Evolutionary conservation across 1,140 invertebrate species (phyloP).

Genomic region (Bombus sibiricus): DNA sequence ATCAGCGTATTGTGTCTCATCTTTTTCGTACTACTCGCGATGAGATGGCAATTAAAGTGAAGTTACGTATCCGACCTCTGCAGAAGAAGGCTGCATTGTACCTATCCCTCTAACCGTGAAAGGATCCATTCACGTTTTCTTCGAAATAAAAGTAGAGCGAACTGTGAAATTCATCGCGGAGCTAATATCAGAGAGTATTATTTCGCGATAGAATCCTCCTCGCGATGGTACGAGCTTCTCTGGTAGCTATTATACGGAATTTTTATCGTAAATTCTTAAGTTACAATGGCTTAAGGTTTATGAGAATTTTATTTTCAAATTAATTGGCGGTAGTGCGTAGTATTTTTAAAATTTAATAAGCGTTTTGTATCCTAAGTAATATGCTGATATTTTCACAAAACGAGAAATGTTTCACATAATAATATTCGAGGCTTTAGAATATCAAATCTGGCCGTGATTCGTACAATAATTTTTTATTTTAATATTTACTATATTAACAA

Average conservation of each 20-base stretch:
- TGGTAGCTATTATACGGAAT: neutral
- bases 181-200: slow-evolving; percentile 33
- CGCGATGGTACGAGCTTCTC: neutral
- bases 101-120: slow-evolving; percentile 5
- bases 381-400: too few species aligned
- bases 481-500: neutral
- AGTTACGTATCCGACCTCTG: slow-evolving; percentile 39
- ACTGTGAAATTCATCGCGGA: slow-evolving; percentile 25
- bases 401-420: too few species aligned
- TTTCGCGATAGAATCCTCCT: neutral
- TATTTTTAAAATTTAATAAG: too few species aligned
- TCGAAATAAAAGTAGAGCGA: slow-evolving; percentile 45
- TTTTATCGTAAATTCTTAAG: neutral
- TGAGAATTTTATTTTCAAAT: neutral
- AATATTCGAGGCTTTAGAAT: too few species aligned
- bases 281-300: neutral
- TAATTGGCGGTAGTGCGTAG: neutral
- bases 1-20: slow-evolving; percentile 45
- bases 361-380: neutral
- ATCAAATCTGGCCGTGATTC: too few species aligned
- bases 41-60: slow-evolving; percentile 33
- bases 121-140: slow-evolving; percentile 16
- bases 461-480: too few species aligned
- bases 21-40: neutral
- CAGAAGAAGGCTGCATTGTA: slow-evolving; percentile 50